phyloP scores from a whole-genome alignment of 2,888 invertebrate species.

The Pristionchus mayeri region DNA sequence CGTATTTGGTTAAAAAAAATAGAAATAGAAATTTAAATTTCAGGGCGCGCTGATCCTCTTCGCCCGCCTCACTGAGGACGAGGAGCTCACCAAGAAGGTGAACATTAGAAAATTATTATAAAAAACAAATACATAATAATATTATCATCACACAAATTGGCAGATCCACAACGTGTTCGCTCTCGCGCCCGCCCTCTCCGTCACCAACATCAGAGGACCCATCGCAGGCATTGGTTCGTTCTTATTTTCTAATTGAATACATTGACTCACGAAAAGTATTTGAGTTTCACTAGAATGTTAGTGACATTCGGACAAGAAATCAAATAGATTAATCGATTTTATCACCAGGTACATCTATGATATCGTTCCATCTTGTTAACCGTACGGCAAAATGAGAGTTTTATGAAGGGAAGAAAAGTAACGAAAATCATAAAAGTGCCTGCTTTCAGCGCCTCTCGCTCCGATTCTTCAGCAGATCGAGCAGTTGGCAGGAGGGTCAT shows the following conservation, averaged over 20 bases:
- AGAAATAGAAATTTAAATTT: slow-evolving; percentile 5
- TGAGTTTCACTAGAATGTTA: no score
- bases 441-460: slow-evolving; percentile 5
- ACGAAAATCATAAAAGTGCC: no score
- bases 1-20: background rate
- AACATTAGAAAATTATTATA: background rate
- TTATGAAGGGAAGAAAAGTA: no score
- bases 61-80: slow-evolving; percentile 60
- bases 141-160: background rate
- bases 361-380: no score
- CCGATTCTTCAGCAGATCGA: slow-evolving; percentile 39
- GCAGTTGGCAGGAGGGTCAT: slow-evolving; percentile 10
- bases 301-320: background rate
- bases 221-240: slow-evolving; percentile 59
- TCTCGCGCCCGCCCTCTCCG: slow-evolving; percentile 73
- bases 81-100: slow-evolving; percentile 61
- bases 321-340: no score
- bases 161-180: slow-evolving; percentile 74
- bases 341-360: no score
- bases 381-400: no score
- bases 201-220: slow-evolving; percentile 75
- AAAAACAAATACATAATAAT: background rate
- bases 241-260: background rate
- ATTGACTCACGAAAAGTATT: background rate
- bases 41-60: slow-evolving; percentile 71